Evolutionary conservation across 2,113 vertebrate species (phyloP).

Genomic region (Psilopogon haemacephalus): DNA sequence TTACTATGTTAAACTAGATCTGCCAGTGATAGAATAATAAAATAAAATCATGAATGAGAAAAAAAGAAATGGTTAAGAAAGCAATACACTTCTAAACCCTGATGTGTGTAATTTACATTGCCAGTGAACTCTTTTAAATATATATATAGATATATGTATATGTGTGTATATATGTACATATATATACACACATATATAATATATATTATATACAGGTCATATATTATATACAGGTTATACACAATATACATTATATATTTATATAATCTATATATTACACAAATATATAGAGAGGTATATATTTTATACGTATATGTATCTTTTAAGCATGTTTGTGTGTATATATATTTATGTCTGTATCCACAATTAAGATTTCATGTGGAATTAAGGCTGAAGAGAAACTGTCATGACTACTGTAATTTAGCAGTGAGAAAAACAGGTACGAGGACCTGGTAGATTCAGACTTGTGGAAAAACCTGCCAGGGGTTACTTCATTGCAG

Average conservation of each 20-base stretch:
- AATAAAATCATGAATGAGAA: not conserved
- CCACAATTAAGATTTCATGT: not conserved
- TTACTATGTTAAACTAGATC: not conserved
- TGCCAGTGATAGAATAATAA: not conserved
- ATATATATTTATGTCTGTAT: too few species aligned
- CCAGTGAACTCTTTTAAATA: not conserved
- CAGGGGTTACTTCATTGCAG: not conserved
- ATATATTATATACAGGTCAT: too few species aligned
- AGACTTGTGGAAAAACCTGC: not conserved
- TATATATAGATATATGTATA: rapidly evolving
- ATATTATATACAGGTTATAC: too few species aligned
- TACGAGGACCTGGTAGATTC: not conserved
- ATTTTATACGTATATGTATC: not conserved
- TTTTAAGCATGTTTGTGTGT: not conserved
- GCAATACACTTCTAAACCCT: not conserved
- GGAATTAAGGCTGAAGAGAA: not conserved
- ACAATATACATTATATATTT: too few species aligned
- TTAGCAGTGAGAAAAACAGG: not conserved
- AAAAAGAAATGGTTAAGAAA: not conserved
- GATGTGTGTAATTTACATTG: not conserved
- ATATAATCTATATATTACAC: too few species aligned
- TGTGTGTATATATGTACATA: rapidly evolving
- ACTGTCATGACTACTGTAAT: not conserved
- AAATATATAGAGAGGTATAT: too few species aligned
- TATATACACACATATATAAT: too few species aligned